Evolutionary conservation across 2,113 vertebrate genomes (phyloP), one percentile per base, ranked within the genome.

Genomic region (Phaethornis superciliosus): DNA sequence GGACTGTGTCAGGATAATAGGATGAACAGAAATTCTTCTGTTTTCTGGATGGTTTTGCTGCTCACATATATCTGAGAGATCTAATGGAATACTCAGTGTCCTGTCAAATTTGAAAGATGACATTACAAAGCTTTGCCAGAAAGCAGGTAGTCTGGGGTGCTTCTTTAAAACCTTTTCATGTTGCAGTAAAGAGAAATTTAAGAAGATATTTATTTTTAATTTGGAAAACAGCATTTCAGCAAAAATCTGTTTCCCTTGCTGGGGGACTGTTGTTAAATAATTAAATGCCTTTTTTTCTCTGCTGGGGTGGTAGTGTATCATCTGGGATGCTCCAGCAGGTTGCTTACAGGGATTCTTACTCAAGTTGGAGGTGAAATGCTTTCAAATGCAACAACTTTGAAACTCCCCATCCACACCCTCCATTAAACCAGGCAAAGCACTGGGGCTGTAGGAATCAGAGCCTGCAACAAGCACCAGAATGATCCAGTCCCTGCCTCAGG

Each of bases 131-230:
- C 80, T 44, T 44, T 89, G 40, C 64, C 74, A 92, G 88, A 32
- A 5, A 49, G 74, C 87, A 23, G 74, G 69, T 79, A 90, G 83
- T 11, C 69, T 5, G 80, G 35, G 62, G 44, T 86, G 86, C 10
- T 93, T 52, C 85, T 90, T 70, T n/a, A 44, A 75, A 95, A 90
- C 23, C 9, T 0, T 47, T 40, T 63, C 65, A 14, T 69, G 88
- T 84, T 89, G 83, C 56, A 88, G 62, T 86, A 89, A 93, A 94
- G 10, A 58, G 71, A 86, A 71, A 86, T 84, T 93, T 96, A 88
- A 89, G 80, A 30, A 67, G 80, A 40, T 78, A 20, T 80, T 90
- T 90, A 74, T 95, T 92, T 94, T 93, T 95, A 63, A 94, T 90
- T 94, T 70, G 54, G 54, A 44, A 87, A 92, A 40, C 24, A 18